Evolutionary conservation across 2,113 vertebrate species (phyloP).

Genomic region (Oncorhynchus masou): DNA sequence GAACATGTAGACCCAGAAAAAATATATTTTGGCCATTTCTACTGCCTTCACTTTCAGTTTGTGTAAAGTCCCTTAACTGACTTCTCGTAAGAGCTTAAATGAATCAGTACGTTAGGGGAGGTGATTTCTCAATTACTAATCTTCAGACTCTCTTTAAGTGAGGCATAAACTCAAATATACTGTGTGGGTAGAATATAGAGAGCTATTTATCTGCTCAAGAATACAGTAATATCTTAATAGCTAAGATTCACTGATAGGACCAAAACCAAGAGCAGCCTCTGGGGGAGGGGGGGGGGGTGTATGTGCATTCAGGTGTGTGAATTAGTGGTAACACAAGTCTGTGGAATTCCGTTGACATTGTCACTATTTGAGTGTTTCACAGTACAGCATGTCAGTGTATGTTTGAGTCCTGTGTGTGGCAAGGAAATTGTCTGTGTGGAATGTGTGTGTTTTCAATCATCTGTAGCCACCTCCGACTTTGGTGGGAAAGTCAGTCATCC

Average conservation of each 20-base stretch:
- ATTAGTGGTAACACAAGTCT: neutral
- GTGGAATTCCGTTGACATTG: too few relatives aligned
- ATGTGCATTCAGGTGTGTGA: neutral
- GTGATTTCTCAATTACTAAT: slow-evolving; percentile 26
- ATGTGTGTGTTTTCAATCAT: slow-evolving; percentile 23
- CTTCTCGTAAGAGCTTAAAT: neutral
- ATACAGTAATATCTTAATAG: neutral
- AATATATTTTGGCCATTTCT: too few relatives aligned
- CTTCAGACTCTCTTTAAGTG: slow-evolving; percentile 12
- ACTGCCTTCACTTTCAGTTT: neutral
- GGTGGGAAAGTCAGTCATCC: slow-evolving; percentile 64
- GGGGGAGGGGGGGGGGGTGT: too few relatives aligned
- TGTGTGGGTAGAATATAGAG: neutral
- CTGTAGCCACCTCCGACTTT: slow-evolving; percentile 18
- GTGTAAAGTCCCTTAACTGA: neutral
- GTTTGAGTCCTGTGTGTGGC: neutral
- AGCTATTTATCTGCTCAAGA: neutral
- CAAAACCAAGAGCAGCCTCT: neutral
- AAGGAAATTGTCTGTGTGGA: neutral
- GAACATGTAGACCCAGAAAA: neutral
- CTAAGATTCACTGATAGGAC: too few relatives aligned
- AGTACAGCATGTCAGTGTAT: neutral
- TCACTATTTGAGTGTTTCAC: too few relatives aligned
- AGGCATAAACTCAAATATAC: neutral
- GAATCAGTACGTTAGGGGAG: neutral